Base-by-base conservation (phyloP, 2,113 vertebrate genomes). In the Junco hyemalis region DNA sequence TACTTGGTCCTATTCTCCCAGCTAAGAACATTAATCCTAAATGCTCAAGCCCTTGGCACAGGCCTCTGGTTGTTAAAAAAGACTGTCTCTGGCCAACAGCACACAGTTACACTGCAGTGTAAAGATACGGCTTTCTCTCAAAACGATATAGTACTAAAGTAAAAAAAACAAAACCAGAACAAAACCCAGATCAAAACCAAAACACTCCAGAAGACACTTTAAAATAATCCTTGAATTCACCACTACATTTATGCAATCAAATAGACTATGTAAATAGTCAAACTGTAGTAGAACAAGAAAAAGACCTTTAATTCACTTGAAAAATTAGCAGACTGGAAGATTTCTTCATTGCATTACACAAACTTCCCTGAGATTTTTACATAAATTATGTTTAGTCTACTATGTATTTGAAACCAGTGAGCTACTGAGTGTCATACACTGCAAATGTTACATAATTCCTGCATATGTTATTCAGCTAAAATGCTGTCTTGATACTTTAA, bases 321-420 rank as follows among this genome's bases (percentile, higher is more conserved):
- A 97, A 97, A 91, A 96, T 85, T 71, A 97, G 31, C 74, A 96
- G 57, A 94, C 93, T 53, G 88, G 95, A 97, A 98, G 96, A 96
- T 95, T 90, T 97, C 92, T 96, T 94, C 95, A 95, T 91, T 97
- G 90, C 56, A 95, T 96, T 97, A 92, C 69, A 94, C 87, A 95
- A 72, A 97, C 45, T 90, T 97, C 96, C 96, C 97, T 96, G 96
- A 98, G 96, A 73, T 72, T 88, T 93, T 86, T 92, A 96, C 92
- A 96, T 97, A 97, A 96, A 96, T 93, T 95, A 97, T 59, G 40
- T 72, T 93, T 72, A 50, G 74, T 90, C 92, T 89, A 91, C 74
- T 84, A 93, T 4, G 23, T 92, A 94, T 25, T 71, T 90, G 72
- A 96, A 97, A 97, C 78, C 71, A 92, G 45, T 82, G 79, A 82